These are phyloP conservation scores for Panthera tigris DNA, from an alignment of 2,113 vertebrate genomes.

Conservation along the genomic window DNA sequence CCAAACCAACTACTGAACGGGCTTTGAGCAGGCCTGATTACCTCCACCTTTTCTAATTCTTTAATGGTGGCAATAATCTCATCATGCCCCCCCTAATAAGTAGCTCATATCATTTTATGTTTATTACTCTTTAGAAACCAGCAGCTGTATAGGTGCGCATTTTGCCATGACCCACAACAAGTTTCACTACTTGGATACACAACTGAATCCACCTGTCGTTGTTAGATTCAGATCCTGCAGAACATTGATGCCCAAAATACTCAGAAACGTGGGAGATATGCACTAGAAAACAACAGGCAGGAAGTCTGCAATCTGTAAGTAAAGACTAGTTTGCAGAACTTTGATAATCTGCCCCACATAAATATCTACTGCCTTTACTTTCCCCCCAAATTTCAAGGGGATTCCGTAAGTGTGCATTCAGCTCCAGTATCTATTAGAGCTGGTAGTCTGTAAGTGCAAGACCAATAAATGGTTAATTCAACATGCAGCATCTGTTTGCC, in stretches of 20 bases:
- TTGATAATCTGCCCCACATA: neutral
- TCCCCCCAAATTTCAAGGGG: neutral
- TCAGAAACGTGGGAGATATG: neutral
- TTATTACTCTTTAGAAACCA: neutral
- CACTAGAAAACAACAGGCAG: neutral
- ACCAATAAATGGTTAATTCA: neutral
- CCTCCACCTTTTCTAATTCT: neutral
- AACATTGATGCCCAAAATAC: neutral
- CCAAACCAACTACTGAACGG: neutral
- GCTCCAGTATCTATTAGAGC: neutral
- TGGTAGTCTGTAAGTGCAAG: neutral
- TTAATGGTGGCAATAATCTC: neutral
- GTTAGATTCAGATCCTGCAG: neutral
- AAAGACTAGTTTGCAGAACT: neutral
- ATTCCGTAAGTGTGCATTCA: neutral
- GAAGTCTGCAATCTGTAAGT: neutral
- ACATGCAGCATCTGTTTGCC: neutral
- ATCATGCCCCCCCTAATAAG: neutral
- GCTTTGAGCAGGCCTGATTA: neutral
- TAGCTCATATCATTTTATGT: neutral
- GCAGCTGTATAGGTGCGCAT: neutral
- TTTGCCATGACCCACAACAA: neutral
- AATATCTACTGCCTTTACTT: neutral
- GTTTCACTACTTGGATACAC: neutral
- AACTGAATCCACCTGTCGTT: neutral